Evolutionary conservation across 2,888 invertebrate species (phyloP).

Genomic region (Leptogaster cylindrica): DNA sequence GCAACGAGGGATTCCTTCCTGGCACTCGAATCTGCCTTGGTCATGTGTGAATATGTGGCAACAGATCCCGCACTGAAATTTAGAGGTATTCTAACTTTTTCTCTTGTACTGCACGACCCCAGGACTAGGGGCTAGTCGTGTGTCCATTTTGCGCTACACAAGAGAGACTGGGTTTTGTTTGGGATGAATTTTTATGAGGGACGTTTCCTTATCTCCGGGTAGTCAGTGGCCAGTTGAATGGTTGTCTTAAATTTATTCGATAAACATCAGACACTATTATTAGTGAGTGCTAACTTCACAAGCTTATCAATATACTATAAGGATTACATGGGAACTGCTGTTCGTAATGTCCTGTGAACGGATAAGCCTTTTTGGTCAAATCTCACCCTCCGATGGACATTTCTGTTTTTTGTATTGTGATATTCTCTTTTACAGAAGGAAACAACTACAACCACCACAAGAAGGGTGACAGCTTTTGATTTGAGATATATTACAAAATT

Average conservation of each 20-base stretch:
- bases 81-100: background rate
- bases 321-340: constrained; percentile 17
- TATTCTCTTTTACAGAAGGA: no score
- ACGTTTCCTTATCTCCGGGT: constrained; percentile 53
- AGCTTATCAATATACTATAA: constrained; percentile 31
- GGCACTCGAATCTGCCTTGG: constrained; percentile 2
- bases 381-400: no score
- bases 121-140: background rate
- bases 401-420: no score
- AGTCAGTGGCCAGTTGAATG: constrained; percentile 52
- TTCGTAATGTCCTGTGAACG: no score
- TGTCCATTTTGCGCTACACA: no score
- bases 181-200: constrained; percentile 54
- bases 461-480: no score
- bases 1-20: constrained; percentile 9
- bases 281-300: constrained; percentile 38
- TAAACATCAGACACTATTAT: constrained; percentile 40
- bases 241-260: constrained; percentile 39
- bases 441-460: no score
- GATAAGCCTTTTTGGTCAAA: no score
- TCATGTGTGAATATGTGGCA: constrained; percentile 2
- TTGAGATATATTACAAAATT: background rate
- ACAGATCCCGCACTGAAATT: constrained; percentile 3
- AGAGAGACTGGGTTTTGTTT: constrained; percentile 13
- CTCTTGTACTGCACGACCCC: background rate